Evolutionary conservation across 2,888 invertebrate species (phyloP), one percentile per base, ranked within the genome.

Genomic region (Aplocera efformata): DNA sequence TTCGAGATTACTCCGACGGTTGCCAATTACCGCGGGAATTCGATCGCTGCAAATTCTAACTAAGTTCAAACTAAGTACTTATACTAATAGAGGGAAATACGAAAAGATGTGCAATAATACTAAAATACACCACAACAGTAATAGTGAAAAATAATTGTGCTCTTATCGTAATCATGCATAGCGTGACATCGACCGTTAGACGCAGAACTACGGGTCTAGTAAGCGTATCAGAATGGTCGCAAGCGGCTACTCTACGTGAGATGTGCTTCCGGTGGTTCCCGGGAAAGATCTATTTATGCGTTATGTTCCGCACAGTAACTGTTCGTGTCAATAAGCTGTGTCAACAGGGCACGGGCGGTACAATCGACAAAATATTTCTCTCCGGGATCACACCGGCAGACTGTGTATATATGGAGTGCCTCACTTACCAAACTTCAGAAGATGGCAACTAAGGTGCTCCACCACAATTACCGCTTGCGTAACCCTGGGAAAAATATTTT

Each of bases 371-470:
- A 88, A 88, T 88, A 88, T 86, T 86, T 88, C 86, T 86, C 86
- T 88, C 88, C 84, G 86, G 86, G 80, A 85, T 86, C 86, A 88
- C 86, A 84, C 61, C 82, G 83, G 85, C 85, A 88, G 70, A 81
- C 81, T 85, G 85, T 85, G 78, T 79, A 82, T 73, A 67, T 79
- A 86, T 85, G 88, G 86, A 86, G 86, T 81, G 85, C 88, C 86
- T 86, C 84, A 86, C 86, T 88, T 86, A 86, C 88, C 86, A 84
- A 85, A 86, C 84, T 83, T 85, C 85, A 80, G 83, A 83, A 75
- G 86, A 85, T 86, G 86, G 88, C 88, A 86, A 86, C 77, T 86
- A 86, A 88, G 88, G 88, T 86, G 79, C 85, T 86, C 88, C 88
- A 86, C 86, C 85, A 86, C 85, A 86, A 81, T 80, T 85, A 88